phyloP scores from a whole-genome alignment of 2,797 vertebrate genomes.

The Iguana delicatissima region DNA sequence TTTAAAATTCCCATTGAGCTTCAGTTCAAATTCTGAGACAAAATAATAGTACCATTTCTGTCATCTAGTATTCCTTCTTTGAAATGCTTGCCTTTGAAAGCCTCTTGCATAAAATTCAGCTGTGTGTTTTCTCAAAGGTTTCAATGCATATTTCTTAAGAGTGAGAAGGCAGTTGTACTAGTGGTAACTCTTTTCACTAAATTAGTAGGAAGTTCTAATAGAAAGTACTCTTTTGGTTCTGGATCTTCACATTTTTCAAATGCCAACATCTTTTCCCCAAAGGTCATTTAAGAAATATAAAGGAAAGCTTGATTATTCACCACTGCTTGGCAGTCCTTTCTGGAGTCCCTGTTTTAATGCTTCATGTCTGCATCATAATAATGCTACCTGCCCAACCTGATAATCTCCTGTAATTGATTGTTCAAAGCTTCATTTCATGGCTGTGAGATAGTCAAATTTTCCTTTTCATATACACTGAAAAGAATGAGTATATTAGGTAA shows the following conservation, averaged over 20 bases:
- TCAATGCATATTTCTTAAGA: constrained; percentile 52
- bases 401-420: not conserved
- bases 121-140: constrained; percentile 65
- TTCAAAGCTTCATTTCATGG: constrained; percentile 13
- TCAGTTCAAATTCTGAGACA: constrained; percentile 63
- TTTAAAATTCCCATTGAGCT: constrained; percentile 41
- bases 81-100: constrained; percentile 70
- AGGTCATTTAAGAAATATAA: constrained; percentile 60
- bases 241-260: constrained; percentile 62
- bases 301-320: constrained; percentile 45
- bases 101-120: constrained; percentile 66
- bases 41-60: constrained; percentile 62
- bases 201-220: constrained; percentile 66
- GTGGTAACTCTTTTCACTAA: constrained; percentile 48
- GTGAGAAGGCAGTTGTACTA: constrained; percentile 28
- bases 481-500: not conserved
- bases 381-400: not conserved
- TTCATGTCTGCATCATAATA: constrained; percentile 57
- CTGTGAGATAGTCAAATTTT: not conserved
- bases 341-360: constrained; percentile 62
- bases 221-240: constrained; percentile 59
- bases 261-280: constrained; percentile 65
- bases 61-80: constrained; percentile 59
- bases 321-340: constrained; percentile 56
- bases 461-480: not conserved